Conservation (phyloP, 64 coral and sea anemone species). For the Dendronephthya gigantea region DNA sequence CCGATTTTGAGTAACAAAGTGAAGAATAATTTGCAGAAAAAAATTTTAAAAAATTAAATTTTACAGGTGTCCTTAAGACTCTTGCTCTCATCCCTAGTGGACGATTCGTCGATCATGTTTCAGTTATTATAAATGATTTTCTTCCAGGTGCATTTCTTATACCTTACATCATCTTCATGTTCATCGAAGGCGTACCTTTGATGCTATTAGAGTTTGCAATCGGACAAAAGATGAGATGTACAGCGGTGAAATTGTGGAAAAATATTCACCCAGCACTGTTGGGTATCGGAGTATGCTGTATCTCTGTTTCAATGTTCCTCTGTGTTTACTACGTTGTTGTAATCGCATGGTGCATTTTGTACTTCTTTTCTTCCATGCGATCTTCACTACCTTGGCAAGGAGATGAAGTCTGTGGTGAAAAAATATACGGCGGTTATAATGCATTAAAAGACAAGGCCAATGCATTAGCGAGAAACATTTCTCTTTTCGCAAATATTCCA, state of each 20-base stretch:
- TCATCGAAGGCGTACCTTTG: constrained; percentile 12
- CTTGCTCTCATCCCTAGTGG: too few species aligned
- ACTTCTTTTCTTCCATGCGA: constrained; percentile 2
- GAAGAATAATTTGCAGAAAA: too few species aligned
- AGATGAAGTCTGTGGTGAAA: not conserved
- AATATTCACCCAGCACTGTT: not conserved
- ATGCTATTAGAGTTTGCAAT: constrained; percentile 3
- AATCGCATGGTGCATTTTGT: not conserved
- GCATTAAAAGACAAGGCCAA: not conserved
- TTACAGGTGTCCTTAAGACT: too few species aligned
- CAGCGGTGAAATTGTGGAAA: not conserved
- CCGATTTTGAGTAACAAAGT: too few species aligned
- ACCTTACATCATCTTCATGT: not conserved
- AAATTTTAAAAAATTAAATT: too few species aligned
- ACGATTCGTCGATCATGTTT: too few species aligned
- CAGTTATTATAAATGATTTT: not conserved
- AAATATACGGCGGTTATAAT: not conserved
- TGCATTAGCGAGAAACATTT: not conserved
- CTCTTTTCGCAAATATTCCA: not conserved
- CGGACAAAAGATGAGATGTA: not conserved
- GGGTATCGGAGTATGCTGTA: not conserved
- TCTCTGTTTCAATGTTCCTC: not conserved
- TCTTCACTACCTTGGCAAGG: not conserved
- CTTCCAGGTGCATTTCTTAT: not conserved
- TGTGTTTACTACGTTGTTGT: not conserved